Percentiles rank a stretch among this genome's conserved stretches.
Evolutionary conservation across 2,888 invertebrate genomes (phyloP).

Genomic region (Spilosoma lubricipeda): DNA sequence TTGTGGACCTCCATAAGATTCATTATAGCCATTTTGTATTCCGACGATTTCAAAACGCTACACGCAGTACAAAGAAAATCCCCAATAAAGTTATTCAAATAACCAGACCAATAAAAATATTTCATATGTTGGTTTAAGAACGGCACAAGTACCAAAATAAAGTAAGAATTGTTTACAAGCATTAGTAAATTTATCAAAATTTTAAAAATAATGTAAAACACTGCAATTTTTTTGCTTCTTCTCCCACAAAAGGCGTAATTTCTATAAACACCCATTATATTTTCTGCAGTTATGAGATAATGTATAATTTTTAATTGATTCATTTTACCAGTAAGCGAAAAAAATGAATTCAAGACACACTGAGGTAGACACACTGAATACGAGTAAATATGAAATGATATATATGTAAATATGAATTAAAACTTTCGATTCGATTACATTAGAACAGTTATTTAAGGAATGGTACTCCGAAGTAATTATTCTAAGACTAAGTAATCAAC

Average conservation of each 20-base stretch:
- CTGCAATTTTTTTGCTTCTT: neutral
- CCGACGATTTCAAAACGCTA: neutral
- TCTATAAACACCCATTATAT: constrained; percentile 4
- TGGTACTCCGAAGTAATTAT: neutral
- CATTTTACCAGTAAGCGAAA: neutral
- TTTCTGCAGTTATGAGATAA: constrained; percentile 8
- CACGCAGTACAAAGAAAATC: neutral
- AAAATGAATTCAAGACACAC: neutral
- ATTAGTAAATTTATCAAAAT: neutral
- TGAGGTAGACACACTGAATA: neutral
- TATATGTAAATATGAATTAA: too few species aligned
- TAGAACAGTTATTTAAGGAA: too few species aligned
- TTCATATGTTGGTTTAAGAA: neutral
- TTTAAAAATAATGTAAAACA: neutral
- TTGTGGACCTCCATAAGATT: neutral
- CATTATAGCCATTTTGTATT: neutral
- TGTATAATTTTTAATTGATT: neutral
- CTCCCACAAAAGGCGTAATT: neutral
- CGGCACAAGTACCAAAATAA: neutral
- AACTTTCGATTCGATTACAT: neutral
- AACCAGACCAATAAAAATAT: neutral
- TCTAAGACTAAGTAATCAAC: neutral
- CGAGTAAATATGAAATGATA: neutral
- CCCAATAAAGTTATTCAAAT: neutral
- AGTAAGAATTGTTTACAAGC: neutral